Base-by-base conservation (phyloP, 2,888 invertebrate genomes). In the Metellina segmentata region DNA sequence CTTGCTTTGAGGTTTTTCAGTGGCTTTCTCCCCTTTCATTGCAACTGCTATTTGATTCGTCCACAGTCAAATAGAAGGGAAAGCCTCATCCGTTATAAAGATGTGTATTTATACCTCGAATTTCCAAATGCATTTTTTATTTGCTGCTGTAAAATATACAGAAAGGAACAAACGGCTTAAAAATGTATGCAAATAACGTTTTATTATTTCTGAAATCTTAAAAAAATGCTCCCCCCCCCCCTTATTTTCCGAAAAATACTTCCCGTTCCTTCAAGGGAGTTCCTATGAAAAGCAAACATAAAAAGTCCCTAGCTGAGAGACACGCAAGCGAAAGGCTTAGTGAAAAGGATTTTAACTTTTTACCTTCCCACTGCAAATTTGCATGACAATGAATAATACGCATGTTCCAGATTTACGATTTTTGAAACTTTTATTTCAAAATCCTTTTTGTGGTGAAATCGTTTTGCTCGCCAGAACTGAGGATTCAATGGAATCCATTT, bases 351-450 rank as follows among this genome's bases (percentile, higher is more conserved):
- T 83, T 83, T 83, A 74, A 61, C 69, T 83, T 83, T 83, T 83
- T 83, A 52, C 72, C 72, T 83, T 83, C 19, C 74, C 16, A 75
- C 53, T 83, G 51, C 19, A 83, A 72, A 83, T 83, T 83, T 83
- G 72, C 83, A 83, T 83, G 74, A 83, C 74, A 83, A 83, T 83
- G 74, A 83, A 83, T 83, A 83, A 83, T 83, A 83, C 83, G 83
- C 74, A 83, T 83, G 83, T 72, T 83, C 16, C 74, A 71, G 19
- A 74, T 83, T 74, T 83, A 83, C 49, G 74, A 83, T 83, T 83
- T 83, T 83, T 83, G 74, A 48, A 70, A 82, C 70, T 82, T 70
- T 82, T 82, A 70, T 82, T 71, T 82, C 7, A 72, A 83, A 83
- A 83, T 83, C 83, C 83, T 74, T 72, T 83, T 72, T 83, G 72